Conservation (phyloP, 2,888 invertebrate species). For the Agrochola litura region DNA sequence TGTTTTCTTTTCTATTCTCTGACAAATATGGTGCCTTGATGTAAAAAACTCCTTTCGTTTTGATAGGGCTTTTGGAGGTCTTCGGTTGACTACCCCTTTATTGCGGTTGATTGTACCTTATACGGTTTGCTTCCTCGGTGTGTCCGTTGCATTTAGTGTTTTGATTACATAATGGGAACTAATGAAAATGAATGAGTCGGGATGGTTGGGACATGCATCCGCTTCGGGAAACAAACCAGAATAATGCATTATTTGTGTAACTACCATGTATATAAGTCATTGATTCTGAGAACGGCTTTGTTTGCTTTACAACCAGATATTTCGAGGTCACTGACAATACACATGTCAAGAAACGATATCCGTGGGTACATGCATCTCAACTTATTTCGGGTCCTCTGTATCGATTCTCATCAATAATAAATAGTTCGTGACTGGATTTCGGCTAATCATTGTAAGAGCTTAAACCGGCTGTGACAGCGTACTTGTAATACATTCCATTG, state of each 20-base stretch:
- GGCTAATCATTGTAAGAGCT: slow-evolving; percentile 77
- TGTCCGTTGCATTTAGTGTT: slow-evolving; percentile 68
- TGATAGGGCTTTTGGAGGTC: slow-evolving; percentile 70
- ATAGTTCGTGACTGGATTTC: slow-evolving; percentile 77
- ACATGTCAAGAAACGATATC: slow-evolving; percentile 51
- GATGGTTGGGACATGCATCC: slow-evolving; percentile 63
- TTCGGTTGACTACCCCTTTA: slow-evolving; percentile 72
- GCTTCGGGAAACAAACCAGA: slow-evolving; percentile 64
- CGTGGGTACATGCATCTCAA: slow-evolving; percentile 45
- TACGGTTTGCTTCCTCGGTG: slow-evolving; percentile 73
- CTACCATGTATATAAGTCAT: slow-evolving; percentile 54
- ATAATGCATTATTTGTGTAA: slow-evolving; percentile 65
- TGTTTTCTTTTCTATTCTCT: slow-evolving; percentile 76
- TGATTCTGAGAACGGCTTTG: slow-evolving; percentile 61
- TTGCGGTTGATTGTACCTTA: slow-evolving; percentile 72
- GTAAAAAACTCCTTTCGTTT: slow-evolving; percentile 73
- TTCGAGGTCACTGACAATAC: slow-evolving; percentile 59
- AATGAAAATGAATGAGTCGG: slow-evolving; percentile 75
- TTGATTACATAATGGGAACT: slow-evolving; percentile 74
- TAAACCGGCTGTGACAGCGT: slow-evolving; percentile 76
- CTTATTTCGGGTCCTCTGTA: slow-evolving; percentile 49
- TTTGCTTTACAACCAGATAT: slow-evolving; percentile 61
- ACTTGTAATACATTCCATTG: slow-evolving; percentile 74
- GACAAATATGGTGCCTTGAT: slow-evolving; percentile 73
- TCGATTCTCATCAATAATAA: slow-evolving; percentile 73